Evolutionary conservation across 2,113 vertebrate species (phyloP), one percentile per base, ranked within the genome.

Genomic region (Penelope pileata): DNA sequence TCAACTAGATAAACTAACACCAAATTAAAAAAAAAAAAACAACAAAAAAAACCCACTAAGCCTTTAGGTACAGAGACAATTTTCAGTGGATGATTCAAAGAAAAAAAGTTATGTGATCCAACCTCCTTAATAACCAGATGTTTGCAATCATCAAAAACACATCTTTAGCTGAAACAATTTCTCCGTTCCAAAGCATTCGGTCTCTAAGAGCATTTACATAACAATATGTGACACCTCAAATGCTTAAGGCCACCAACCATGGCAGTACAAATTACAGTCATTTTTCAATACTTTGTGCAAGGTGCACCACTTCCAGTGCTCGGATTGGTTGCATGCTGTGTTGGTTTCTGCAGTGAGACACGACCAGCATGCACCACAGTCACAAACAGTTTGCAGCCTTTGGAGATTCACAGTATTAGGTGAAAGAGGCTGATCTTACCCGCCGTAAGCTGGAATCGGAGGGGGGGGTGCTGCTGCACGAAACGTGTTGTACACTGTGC

Each of bases 401-500:
- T 24, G 11, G 77, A 88, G 58, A n/a, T 19, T 60, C 48, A 30
- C 54, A 87, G 63, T 30, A 38, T 40, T 14, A 60, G 74, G 56
- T 11, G 36, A 27, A n/a, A 83, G 56, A 70, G 66, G 74, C 76
- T 36, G 47, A 83, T 88, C 51, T 99, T 98, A 99, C 99, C 99
- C 99, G 98, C 99, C 99, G 2, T 99, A 99, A 86, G 99, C 98
- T 69, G 99, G 99, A 94, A 99, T 99, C 6, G 99, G 98, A 76
- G 99, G 99, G 5, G 99, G 99, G 27, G 99, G 99, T 2, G 99
- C 99, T 0, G 99, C 99, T 8, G 99, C 99, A 62, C 99, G 98
- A 92, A 99, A 99, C 16, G 99, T 98, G 97, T 99, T 99, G 98
- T 99, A 99, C 81, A 99, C 98, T 2, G 99, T 99, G 94, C 99